Conservation (phyloP, 2,113 vertebrate genomes). For the Eclectus roratus region DNA sequence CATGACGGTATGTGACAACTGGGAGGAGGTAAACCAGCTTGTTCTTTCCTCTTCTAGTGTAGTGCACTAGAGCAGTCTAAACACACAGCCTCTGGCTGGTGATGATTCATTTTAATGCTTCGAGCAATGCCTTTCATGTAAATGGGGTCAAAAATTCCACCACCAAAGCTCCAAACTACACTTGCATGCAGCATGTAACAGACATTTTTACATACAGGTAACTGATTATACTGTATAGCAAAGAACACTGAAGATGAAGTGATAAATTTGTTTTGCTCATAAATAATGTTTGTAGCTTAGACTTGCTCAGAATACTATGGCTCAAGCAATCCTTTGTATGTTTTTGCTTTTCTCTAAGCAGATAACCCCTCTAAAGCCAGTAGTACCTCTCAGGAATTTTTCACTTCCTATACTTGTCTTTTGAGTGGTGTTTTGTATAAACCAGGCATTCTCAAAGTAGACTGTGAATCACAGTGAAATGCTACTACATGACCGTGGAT, state of each 20-base stretch:
- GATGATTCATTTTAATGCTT: not conserved
- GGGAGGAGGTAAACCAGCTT: not conserved
- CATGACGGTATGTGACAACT: not conserved
- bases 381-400: not conserved
- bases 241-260: not conserved
- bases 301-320: not conserved
- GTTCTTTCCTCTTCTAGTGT: not conserved
- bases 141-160: not conserved
- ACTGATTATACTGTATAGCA: not conserved
- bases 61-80: not conserved
- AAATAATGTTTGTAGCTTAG: not conserved
- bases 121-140: not conserved
- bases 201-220: not conserved
- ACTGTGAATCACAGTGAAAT: not conserved
- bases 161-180: not conserved
- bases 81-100: not conserved
- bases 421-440: not conserved
- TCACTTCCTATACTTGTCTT: not conserved
- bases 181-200: fast-evolving
- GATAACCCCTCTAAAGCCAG: not conserved
- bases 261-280: not conserved
- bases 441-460: not conserved
- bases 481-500: not conserved
- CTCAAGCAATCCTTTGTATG: not conserved
- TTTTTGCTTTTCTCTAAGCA: not conserved